phyloP scores from a whole-genome alignment of 2,888 invertebrate genomes.

The Muschampia plurimacula region DNA sequence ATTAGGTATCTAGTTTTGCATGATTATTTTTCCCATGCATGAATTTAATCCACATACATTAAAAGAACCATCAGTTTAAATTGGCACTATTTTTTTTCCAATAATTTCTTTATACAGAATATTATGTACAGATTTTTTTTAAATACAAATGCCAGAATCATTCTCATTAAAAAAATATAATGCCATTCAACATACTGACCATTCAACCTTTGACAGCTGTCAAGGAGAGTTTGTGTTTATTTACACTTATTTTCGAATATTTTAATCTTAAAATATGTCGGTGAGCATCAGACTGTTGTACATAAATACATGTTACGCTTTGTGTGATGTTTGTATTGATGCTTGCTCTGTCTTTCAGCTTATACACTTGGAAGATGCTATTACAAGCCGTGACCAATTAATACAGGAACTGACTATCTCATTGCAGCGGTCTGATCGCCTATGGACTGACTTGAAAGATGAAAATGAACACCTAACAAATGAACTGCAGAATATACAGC shows the following conservation, averaged over 20 bases:
- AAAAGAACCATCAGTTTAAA: not conserved
- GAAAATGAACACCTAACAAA: conserved; percentile 87
- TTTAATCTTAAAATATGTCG: conserved; percentile 38
- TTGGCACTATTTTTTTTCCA: not conserved
- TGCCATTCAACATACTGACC: not conserved
- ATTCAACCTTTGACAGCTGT: not conserved
- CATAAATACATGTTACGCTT: conserved; percentile 20
- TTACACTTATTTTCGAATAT: conserved; percentile 20
- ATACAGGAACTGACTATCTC: conserved; percentile 90
- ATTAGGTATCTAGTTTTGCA: not conserved
- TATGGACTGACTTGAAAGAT: conserved; percentile 86
- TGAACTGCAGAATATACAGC: conserved; percentile 84
- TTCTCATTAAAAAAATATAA: not conserved
- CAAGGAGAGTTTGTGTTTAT: not conserved
- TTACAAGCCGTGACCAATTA: conserved; percentile 88
- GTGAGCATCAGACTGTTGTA: conserved; percentile 30
- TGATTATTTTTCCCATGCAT: not conserved
- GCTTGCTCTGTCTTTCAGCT: conserved; percentile 86
- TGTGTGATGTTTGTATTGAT: conserved; percentile 29
- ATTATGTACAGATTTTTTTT: not conserved
- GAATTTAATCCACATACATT: not conserved
- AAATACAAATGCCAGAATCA: not conserved
- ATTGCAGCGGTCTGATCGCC: conserved; percentile 87
- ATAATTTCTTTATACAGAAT: not conserved
- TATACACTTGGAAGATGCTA: conserved; percentile 89